Evolutionary conservation across 2,888 invertebrate genomes (phyloP).

Genomic region (Globia sparganii): DNA sequence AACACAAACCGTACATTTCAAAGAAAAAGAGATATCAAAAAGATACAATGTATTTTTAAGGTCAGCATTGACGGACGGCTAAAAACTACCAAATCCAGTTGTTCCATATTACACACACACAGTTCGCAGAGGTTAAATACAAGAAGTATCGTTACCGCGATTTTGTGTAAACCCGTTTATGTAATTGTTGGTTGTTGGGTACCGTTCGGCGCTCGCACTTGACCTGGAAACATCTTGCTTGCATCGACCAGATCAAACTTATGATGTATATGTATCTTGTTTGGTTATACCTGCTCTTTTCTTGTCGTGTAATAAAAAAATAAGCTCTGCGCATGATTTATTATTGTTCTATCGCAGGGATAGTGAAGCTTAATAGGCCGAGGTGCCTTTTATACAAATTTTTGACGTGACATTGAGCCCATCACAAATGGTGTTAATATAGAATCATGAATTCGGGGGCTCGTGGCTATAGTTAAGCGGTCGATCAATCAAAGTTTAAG

Average conservation of each 20-base stretch:
- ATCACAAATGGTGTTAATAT: neutral
- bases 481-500: neutral
- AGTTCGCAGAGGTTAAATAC: conserved; percentile 43
- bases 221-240: conserved; percentile 71
- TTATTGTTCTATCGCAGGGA: neutral
- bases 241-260: conserved; percentile 63
- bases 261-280: conserved; percentile 55
- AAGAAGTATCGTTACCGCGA: conserved; percentile 58
- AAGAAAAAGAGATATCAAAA: conserved; percentile 17
- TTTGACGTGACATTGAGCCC: neutral
- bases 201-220: conserved; percentile 77
- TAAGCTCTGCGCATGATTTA: neutral
- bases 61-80: conserved; percentile 9
- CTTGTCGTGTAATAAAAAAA: neutral
- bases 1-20: conserved; percentile 1
- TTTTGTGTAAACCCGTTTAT: conserved; percentile 75
- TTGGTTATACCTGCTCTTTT: conserved; percentile 41
- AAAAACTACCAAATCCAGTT: conserved; percentile 30
- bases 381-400: neutral
- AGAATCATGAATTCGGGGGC: neutral
- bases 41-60: conserved; percentile 1
- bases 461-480: neutral
- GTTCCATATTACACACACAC: conserved; percentile 28
- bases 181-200: conserved; percentile 76
- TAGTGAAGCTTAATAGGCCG: neutral